Base-by-base conservation (phyloP, 2,797 vertebrate genomes). In the Chiroxiphia lanceolata region DNA sequence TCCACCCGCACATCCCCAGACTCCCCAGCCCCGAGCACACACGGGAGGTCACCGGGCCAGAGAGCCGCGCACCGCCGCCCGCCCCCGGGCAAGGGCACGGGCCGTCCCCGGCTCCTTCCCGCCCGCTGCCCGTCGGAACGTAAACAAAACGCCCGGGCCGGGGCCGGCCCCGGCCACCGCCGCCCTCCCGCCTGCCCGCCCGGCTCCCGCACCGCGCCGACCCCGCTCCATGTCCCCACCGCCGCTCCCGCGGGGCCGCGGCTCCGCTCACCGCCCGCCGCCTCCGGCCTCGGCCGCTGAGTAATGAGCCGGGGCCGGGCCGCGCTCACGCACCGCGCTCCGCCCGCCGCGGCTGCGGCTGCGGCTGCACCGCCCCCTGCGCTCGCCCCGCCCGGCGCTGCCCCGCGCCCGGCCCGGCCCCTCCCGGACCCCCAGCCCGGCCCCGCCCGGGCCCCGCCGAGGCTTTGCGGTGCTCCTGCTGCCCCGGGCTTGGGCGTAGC, bases 101-200 rank as follows among this genome's bases (percentile, higher is more conserved):
- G 27, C 71, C 63, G 10, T 8, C 29, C 57, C 27, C 23, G 6
- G 36, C 34, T 53, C 47, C 48, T 61, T 53, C 71, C 40, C n/a
- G 38, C 67, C 57, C 33, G 33, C 67, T 16, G 47, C 56, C 36
- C 65, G 17, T 6, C 50, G 18, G 10, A 91, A 90, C 80, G 64
- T 94, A 85, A 94, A 90, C 92, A 91, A 91, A 89, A 92, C 88
- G 22, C 65, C 34, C 18, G 59, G 45, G 33, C 56, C 42, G 15
- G 50, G 42, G 17, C 42, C 51, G 11, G 42, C 9, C 65, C 57
- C 36, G 4, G 38, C 54, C 50, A 22, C 53, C 54, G 4, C 60
- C 38, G 27, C 59, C 36, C 34, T 14, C 18, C 26, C 27, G 20
- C 18, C 26, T 26, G 6, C 69, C 60, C 69, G 5, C 31, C 20